These are phyloP conservation scores for Chrysochloris asiatica DNA, from an alignment of 2,113 vertebrate species.

Conservation along the genomic window DNA sequence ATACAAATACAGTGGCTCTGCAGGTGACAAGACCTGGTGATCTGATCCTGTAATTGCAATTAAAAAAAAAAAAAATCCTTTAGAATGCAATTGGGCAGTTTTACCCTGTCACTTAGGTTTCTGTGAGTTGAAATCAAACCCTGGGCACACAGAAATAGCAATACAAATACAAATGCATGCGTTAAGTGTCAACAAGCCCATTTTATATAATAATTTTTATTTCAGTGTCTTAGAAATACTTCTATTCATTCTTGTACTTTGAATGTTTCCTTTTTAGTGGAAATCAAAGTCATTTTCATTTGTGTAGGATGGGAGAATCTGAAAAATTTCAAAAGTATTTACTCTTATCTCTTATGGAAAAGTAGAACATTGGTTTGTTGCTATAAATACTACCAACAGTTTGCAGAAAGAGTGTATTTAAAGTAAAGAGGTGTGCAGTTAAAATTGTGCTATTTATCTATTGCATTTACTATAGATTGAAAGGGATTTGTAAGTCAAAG, in stretches of 20 bases:
- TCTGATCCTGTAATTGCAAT: background rate
- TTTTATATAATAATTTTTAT: background rate
- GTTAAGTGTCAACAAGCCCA: background rate
- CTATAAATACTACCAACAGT: constrained; percentile 62
- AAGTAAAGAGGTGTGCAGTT: constrained; percentile 68
- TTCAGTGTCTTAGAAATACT: constrained; percentile 1
- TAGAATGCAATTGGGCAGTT: background rate
- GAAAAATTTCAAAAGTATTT: constrained; percentile 38
- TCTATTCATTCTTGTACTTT: background rate
- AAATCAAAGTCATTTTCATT: constrained; percentile 34
- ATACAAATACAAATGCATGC: no score
- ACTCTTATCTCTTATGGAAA: constrained; percentile 31
- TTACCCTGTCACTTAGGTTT: background rate
- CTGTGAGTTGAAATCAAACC: background rate
- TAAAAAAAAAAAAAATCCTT: no score
- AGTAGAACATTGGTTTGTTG: constrained; percentile 43
- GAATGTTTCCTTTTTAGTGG: background rate
- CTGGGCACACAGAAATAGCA: background rate
- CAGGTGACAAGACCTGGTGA: background rate
- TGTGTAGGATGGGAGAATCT: background rate
- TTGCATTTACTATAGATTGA: constrained; percentile 75
- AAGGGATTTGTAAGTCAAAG: constrained; percentile 75
- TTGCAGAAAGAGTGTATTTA: constrained; percentile 69
- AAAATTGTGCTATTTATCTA: constrained; percentile 74
- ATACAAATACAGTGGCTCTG: no score